phyloP scores from a whole-genome alignment of 2,888 invertebrate species.

The Chaetoderma sp. region DNA sequence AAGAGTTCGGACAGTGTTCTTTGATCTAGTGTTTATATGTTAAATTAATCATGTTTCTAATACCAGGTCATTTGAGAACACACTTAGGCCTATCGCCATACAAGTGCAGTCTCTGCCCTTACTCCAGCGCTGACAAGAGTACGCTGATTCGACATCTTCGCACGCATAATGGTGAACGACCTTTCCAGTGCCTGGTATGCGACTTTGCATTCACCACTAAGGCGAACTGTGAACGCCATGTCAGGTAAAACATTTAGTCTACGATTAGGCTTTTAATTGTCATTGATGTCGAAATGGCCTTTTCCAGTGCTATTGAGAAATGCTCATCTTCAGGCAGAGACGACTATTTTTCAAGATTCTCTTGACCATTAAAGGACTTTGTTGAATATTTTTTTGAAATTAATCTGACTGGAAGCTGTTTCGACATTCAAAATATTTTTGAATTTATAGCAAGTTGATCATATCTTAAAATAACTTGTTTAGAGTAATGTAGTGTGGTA shows the following conservation, averaged over 20 bases:
- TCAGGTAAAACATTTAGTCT: slow-evolving; percentile 70
- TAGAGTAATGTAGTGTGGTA: no score
- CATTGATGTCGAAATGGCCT: background rate
- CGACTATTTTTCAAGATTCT: background rate
- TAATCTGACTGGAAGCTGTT: no score
- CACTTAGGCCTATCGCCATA: slow-evolving; percentile 85
- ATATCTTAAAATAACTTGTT: no score
- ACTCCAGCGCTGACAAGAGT: slow-evolving; percentile 89
- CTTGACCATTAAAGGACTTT: no score
- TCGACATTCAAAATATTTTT: no score
- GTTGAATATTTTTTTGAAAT: background rate
- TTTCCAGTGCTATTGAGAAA: background rate
- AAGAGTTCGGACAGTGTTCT: no score
- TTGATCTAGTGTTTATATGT: background rate
- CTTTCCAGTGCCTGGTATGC: slow-evolving; percentile 94
- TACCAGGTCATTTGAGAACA: slow-evolving; percentile 70
- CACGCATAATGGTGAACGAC: slow-evolving; percentile 94
- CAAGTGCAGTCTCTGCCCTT: slow-evolving; percentile 93
- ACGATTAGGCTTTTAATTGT: background rate
- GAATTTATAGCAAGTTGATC: no score
- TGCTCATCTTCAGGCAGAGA: no score
- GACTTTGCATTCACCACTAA: slow-evolving; percentile 97
- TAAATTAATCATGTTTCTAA: slow-evolving; percentile 4
- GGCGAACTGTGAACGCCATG: slow-evolving; percentile 95
- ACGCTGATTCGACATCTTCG: slow-evolving; percentile 92